Percentiles rank a stretch among this genome's conserved stretches.
Evolutionary conservation across 2,113 vertebrate species (phyloP).

Genomic region (Oxyruncus cristatus): DNA sequence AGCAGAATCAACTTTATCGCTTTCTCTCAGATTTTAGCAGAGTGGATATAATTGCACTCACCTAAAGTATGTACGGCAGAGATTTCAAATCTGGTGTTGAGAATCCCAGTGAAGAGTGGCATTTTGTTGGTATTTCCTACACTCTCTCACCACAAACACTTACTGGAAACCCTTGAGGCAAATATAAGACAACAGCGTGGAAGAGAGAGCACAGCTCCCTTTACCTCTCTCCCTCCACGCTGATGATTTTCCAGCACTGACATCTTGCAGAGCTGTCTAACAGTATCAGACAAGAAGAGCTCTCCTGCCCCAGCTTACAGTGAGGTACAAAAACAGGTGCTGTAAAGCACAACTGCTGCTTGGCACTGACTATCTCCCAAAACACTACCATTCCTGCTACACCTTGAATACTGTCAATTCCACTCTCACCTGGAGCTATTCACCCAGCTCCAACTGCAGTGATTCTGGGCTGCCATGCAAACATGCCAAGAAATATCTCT

Average conservation of each 20-base stretch:
- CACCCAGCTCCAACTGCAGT: background rate
- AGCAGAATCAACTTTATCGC: background rate
- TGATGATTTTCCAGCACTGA: background rate
- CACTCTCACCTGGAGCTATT: background rate
- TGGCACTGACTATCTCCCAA: background rate
- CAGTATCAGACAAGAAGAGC: background rate
- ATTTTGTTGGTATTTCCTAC: background rate
- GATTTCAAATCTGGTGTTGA: background rate
- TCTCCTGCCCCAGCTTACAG: background rate
- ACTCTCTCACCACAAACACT: background rate
- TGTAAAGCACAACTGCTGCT: background rate
- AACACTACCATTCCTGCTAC: background rate
- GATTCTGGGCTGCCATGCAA: background rate
- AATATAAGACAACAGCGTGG: background rate
- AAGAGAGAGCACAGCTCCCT: background rate
- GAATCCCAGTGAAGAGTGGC: background rate
- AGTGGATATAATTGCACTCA: background rate
- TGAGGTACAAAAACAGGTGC: background rate
- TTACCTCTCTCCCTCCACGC: background rate
- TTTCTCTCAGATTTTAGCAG: background rate
- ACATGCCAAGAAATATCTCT: background rate
- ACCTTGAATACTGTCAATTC: background rate
- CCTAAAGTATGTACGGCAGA: background rate
- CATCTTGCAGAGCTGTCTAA: background rate
- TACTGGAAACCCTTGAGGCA: background rate